Evolutionary conservation across 1,140 invertebrate species (phyloP).

Genomic region (Lasaia peninsularis): DNA sequence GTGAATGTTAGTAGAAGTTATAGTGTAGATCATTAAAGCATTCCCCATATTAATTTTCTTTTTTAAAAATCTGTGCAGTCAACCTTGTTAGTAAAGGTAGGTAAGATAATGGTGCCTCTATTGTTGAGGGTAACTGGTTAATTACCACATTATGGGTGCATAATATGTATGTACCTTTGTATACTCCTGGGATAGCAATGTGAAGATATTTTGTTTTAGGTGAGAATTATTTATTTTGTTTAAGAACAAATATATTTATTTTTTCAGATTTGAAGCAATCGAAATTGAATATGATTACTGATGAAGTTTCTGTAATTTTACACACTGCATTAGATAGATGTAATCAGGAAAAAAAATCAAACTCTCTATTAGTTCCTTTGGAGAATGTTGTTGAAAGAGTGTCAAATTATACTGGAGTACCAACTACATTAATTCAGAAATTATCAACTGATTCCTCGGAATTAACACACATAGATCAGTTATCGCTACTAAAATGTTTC

Average conservation of each 20-base stretch:
- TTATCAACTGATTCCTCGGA: conserved; percentile 7
- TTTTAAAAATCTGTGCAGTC: too few species aligned
- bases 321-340: conserved; percentile 18
- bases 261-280: not conserved
- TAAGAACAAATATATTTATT: not conserved
- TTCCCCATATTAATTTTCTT: too few species aligned
- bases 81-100: too few species aligned
- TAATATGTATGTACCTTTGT: too few species aligned
- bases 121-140: too few species aligned
- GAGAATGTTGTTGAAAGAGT: conserved; percentile 23
- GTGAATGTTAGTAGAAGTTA: too few species aligned
- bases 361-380: conserved; percentile 17
- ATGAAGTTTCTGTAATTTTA: conserved; percentile 11
- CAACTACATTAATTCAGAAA: conserved; percentile 17
- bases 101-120: too few species aligned
- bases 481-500: conserved; percentile 20
- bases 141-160: too few species aligned
- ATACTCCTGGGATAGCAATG: too few species aligned
- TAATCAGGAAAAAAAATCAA: conserved; percentile 23
- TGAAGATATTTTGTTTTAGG: too few species aligned
- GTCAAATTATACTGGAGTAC: conserved; percentile 21
- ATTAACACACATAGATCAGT: conserved; percentile 14
- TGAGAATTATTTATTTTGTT: not conserved
- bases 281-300: not conserved
- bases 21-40: too few species aligned